Conservation (phyloP, 1,140 invertebrate genomes). For the Eriocheir sinensis region DNA sequence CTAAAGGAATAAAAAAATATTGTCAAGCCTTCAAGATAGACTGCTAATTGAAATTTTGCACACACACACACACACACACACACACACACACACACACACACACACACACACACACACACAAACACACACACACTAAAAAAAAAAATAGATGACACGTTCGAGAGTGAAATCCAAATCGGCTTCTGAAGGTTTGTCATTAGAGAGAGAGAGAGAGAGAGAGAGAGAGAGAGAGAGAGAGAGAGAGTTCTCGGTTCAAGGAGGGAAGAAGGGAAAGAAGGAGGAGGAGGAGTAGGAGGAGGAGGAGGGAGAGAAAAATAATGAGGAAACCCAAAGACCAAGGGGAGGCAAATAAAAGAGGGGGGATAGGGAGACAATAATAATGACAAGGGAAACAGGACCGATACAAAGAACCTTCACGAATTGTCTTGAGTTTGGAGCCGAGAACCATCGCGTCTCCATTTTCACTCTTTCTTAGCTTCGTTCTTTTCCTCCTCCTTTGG, state of each 20-base stretch:
- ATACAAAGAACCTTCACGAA: neutral
- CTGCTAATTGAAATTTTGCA: no score
- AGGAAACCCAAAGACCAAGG: neutral
- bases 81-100: constrained; percentile 22
- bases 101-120: neutral
- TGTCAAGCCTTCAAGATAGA: no score
- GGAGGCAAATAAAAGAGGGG: no score
- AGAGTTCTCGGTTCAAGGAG: constrained; percentile 34
- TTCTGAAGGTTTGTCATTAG: neutral
- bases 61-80: neutral
- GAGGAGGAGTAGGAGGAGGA: neutral
- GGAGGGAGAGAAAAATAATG: constrained; percentile 10
- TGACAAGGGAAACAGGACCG: no score
- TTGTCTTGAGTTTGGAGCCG: neutral
- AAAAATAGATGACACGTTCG: neutral
- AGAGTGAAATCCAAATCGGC: neutral
- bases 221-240: constrained; percentile 37
- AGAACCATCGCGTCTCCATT: neutral
- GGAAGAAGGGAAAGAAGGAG: constrained; percentile 16
- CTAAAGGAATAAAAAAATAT: no score
- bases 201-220: no score
- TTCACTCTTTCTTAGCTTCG: neutral
- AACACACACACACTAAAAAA: neutral
- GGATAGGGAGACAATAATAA: no score
- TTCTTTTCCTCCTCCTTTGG: neutral